Base-by-base conservation (phyloP, 2,113 vertebrate species). In the Platichthys stellatus region DNA sequence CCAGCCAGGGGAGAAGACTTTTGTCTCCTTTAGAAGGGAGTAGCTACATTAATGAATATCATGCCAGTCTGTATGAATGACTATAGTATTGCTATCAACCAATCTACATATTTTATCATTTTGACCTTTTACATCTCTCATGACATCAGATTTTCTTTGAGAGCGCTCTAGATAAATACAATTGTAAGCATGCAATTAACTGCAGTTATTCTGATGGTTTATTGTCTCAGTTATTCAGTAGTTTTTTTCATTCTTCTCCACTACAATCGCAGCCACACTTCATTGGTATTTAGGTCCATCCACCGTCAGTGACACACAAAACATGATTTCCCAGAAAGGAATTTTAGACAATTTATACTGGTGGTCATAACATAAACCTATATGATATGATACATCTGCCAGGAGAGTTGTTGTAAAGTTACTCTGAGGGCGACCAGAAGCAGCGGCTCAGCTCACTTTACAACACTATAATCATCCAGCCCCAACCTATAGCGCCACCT, bases 21-120 rank as follows among this genome's bases (percentile, higher is more conserved):
- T 76, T 80, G 70, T 84, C 68, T 82, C 43, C 54, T 68, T 31
- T 21, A 72, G 12, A 83, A 60, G 38, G 28, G 43, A 71, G 24
- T 28, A 40, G 23, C 54, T 57, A 21, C 21, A 63, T 31, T 28
- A 45, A 63, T 81, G 10, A 47, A 66, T 59, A n/a, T 18, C 31
- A 23, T 24, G 40, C 51, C 26, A 59, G 5, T 21, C 57, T 35
- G 21, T 83, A 63, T 71, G 51, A 56, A 69, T 56, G 26, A 70
- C 65, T 58, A 56, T 11, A 77, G n/a, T n/a, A 47, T n/a, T 60
- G 11, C 38, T 28, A 13, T 72, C 38, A 60, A 54, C 53, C 2
- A 47, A 65, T 82, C 53, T 74, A 15, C 45, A 69, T 64, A 45
- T 45, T 12, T 59, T 53, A 26, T 59, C 21, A 53, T 69, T 28